Conservation (phyloP, 2,888 invertebrate genomes). For the Zele albiditarsus region DNA sequence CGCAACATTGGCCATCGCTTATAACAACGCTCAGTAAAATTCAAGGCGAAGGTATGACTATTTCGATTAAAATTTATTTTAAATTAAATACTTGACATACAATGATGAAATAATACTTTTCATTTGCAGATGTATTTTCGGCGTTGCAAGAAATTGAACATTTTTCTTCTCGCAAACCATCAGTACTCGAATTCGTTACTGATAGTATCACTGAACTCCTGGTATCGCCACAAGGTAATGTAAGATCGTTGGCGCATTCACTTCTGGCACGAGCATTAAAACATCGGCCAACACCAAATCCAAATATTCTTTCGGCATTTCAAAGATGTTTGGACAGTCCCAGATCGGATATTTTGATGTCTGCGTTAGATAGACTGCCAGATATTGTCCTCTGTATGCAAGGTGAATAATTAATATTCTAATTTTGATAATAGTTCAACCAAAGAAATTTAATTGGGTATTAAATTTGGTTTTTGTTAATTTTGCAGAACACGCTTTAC, state of each 20-base stretch:
- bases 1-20: constrained; percentile 72
- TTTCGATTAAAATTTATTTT: not conserved
- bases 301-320: constrained; percentile 83
- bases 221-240: constrained; percentile 76
- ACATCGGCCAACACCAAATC: constrained; percentile 78
- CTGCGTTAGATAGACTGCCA: constrained; percentile 86
- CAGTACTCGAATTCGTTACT: constrained; percentile 79
- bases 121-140: constrained; percentile 75
- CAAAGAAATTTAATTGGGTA: not conserved
- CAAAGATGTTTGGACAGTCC: constrained; percentile 87
- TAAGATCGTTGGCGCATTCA: constrained; percentile 82
- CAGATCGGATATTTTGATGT: constrained; percentile 85
- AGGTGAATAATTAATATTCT: constrained; percentile 66
- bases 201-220: constrained; percentile 80
- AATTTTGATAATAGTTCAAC: not conserved
- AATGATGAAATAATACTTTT: not conserved
- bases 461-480: too few relatives aligned
- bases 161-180: constrained; percentile 80
- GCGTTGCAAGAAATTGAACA: constrained; percentile 85
- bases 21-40: constrained; percentile 66
- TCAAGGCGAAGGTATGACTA: constrained; percentile 71
- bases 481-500: constrained; percentile 83
- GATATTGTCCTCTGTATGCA: constrained; percentile 89
- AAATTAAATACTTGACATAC: not conserved
- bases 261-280: constrained; percentile 83